Percentiles rank a stretch among this genome's conserved stretches.
These are phyloP conservation scores for Amiota mariae DNA, from an alignment of 2,888 invertebrate genomes.

Conservation along the genomic window DNA sequence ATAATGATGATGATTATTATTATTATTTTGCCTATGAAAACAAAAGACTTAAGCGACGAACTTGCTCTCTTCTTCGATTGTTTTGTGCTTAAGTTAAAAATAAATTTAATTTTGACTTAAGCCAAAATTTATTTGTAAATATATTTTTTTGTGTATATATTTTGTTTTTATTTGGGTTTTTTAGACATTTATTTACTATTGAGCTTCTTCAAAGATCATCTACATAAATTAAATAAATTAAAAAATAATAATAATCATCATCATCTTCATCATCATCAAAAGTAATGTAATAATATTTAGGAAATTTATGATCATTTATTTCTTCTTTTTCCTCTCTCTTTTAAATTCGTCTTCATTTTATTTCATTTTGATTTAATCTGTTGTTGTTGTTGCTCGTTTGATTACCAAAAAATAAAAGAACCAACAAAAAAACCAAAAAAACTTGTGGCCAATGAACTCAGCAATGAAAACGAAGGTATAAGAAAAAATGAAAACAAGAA, in stretches of 20 bases:
- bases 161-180: too few relatives aligned
- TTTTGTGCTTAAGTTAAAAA: background rate
- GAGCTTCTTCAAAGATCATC: too few relatives aligned
- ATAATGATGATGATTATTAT: background rate
- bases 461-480: constrained; percentile 72
- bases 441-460: constrained; percentile 66
- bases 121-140: too few relatives aligned
- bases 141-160: too few relatives aligned
- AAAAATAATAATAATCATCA: constrained; percentile 28
- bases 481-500: constrained; percentile 59
- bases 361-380: constrained; percentile 16
- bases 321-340: constrained; percentile 44
- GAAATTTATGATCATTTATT: constrained; percentile 43
- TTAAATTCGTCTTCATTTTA: constrained; percentile 53
- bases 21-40: background rate
- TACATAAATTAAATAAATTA: constrained; percentile 5
- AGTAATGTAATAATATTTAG: constrained; percentile 40
- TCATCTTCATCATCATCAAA: constrained; percentile 19
- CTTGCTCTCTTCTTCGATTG: constrained; percentile 2
- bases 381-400: constrained; percentile 31
- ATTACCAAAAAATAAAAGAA: constrained; percentile 10
- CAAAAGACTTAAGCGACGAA: constrained; percentile 36
- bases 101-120: too few relatives aligned
- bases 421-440: background rate
- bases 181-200: too few relatives aligned